phyloP scores from a whole-genome alignment of 2,113 vertebrate species.

The Petromus typicus region DNA sequence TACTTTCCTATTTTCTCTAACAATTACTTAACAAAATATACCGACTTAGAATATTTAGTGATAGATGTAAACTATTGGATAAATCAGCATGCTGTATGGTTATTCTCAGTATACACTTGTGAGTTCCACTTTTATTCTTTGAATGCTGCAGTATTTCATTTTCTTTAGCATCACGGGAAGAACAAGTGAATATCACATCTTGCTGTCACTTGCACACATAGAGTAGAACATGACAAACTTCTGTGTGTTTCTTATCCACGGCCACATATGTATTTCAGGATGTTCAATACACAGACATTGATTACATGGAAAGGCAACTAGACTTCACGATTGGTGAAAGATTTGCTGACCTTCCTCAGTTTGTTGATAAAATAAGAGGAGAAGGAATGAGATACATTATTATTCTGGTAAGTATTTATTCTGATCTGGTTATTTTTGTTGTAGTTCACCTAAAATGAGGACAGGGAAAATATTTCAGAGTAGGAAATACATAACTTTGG shows the following conservation, averaged over 20 bases:
- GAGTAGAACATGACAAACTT: background rate
- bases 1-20: background rate
- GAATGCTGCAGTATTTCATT: background rate
- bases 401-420: constrained; percentile 91
- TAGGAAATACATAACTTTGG: background rate
- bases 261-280: constrained; percentile 87
- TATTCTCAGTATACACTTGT: background rate
- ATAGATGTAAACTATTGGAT: background rate
- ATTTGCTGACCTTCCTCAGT: constrained; percentile 88
- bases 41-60: background rate
- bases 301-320: constrained; percentile 95
- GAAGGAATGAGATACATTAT: constrained; percentile 95
- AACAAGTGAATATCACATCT: background rate
- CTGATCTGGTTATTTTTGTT: background rate
- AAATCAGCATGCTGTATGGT: background rate
- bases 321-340: constrained; percentile 90
- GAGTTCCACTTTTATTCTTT: background rate
- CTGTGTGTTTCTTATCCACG: background rate
- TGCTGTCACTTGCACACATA: background rate
- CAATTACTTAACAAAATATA: background rate
- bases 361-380: constrained; percentile 89
- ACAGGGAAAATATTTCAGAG: background rate
- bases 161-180: background rate
- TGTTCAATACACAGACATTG: constrained; percentile 95
- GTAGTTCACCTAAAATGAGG: background rate